Evolutionary conservation across 2,797 vertebrate genomes (phyloP), one percentile per base, ranked within the genome.

Genomic region (Diceros bicornis): DNA sequence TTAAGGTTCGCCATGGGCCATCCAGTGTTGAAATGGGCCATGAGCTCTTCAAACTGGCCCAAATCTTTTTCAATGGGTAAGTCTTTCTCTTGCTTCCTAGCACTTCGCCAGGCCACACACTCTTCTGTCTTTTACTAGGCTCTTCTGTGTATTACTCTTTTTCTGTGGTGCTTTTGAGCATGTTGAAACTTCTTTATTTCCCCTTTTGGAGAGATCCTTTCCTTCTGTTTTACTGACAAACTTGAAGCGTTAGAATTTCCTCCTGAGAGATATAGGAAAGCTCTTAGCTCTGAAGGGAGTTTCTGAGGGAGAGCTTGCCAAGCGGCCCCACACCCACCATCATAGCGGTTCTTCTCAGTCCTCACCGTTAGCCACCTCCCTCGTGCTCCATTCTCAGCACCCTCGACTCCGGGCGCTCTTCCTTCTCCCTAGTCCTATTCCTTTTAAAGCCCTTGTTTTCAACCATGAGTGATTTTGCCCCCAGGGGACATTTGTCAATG

Each of bases 21-120:
- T 98, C 99, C 95, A 99, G 99, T 79, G 77, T 99, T 50, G 99
- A 99, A 98, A 97, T 99, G 79, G 99, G 99, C 68, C 99, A 98
- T 20, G 99, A 99, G 81, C 99, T 99, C 97, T 99, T 99, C 98
- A 99, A 99, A 98, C 98, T 99, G 98, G 99, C 99, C 93, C 99
- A 99, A 97, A 98, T 99, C 50, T 99, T 99, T 97, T 99, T 99
- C 98, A 99, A 99, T n/a, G 99, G 99, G 99, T 99, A 98, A 98
- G 98, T 59, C 83, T 66, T 55, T 64, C 50, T 44, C 50, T 79
- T 7, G 4, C 71, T 34, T 13, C 88, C 69, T 44, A 16, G n/a
- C 50, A 16, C 25, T 9, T 41, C 12, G 0, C 82, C 16, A 18
- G 84, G 23, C 59, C 29, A 41, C 34, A 20, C 47, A 1, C 52